Evolutionary conservation across 2,888 invertebrate species (phyloP), one percentile per base, ranked within the genome.

Genomic region (Calephelis perditalis): DNA sequence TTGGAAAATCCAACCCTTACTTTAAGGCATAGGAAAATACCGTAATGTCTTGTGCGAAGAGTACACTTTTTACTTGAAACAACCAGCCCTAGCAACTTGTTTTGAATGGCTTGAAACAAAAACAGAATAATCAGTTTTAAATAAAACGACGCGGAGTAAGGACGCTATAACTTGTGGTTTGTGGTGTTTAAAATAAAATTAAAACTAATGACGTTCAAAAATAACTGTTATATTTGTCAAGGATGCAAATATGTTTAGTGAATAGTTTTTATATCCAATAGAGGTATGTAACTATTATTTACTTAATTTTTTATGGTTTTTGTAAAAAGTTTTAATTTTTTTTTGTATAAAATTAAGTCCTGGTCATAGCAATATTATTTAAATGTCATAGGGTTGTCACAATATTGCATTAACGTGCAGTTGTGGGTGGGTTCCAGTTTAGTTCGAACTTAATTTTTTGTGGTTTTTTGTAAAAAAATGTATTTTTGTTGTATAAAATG

Each of bases 61-160:
- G 12, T 7, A 47, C 15, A 47, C 47, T 47, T 15, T 47, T 47
- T 47, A 15, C 40, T 40, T 40, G 8, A 40, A 40, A 40, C 40
- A 9, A 49, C 9, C 49, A 49, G 26, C 49, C 49, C 49, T 49
- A 49, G 49, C 9, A 26, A 49, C 49, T 49, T 26, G 49, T 49
- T 49, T 49, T 10, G 9, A 49, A 49, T 15, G 9, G 49, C 40
- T 49, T 49, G 26, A 49, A 49, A 49, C 49, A 49, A 49, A 40
- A 49, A 49, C 49, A 49, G 49, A 49, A 49, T 40, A 40, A 49
- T 49, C 49, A 49, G 49, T 49, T 26, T 49, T 3, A 8, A 49
- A 49, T 49, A 49, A 49, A 49, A 49, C 49, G 15, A 49, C 49
- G 49, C 49, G 26, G 26, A 9, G 26, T 15, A 15, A 49, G 26